Evolutionary conservation across 1,140 invertebrate genomes (phyloP), one percentile per base, ranked within the genome.

Genomic region (Leptinotarsa defecta): DNA sequence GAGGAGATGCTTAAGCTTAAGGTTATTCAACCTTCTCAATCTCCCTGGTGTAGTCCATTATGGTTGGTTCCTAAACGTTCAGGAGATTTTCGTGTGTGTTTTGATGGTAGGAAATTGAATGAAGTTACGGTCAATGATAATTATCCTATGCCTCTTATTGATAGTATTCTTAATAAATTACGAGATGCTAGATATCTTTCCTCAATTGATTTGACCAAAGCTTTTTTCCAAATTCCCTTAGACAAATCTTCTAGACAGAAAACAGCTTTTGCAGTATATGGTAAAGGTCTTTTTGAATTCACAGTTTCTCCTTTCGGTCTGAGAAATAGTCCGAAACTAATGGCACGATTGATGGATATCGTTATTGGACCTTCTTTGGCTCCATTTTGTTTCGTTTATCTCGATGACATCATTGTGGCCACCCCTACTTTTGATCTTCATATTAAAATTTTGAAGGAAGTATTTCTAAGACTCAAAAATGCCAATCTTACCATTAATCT

Each of bases 251-350:
- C 63, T 64, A 19, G 63, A 64, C 19, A 2, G 11, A 78, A 78
- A 49, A 81, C 77, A 3, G 80, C 80, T 2, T 81, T 83, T 75
- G 48, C 76, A 3, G 57, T 76, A 15, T 61, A 63, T 73, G 75
- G 78, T n/a, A 22, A 67, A 72, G 77, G 77, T 13, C 62, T 77
- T 17, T 85, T 76, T 70, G 77, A 80, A 78, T 84, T 75, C 63
- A 77, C 70, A 15, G 20, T 74, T 1, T 83, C 86, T 80, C 80
- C 83, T 11, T 84, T 85, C 79, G 85, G 84, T 15, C 63, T 86
- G 2, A 72, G 64, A 13, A 85, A 84, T 76, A 49, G 27, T 78
- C 68, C 71, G 22, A 24, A 43, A 49, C 84, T 81, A 1, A 85
- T 86, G 75, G 80, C 84, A 57, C 57, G 83, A 68, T 75, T 85